Evolutionary conservation across 2,888 invertebrate species (phyloP).

Genomic region (Heterodera filipjevi): DNA sequence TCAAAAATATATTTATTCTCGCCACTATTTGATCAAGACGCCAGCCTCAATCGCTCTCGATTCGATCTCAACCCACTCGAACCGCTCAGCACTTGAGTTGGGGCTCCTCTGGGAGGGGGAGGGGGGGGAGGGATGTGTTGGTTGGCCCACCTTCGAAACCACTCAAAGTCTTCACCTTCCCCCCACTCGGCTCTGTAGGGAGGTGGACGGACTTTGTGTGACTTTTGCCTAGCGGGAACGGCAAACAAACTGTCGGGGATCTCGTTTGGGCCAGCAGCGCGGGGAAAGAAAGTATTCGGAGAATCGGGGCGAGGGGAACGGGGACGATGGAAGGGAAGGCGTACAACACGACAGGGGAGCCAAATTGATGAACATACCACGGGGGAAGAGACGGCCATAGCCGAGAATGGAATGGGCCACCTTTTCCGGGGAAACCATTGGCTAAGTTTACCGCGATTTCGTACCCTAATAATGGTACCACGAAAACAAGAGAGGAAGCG

Average conservation of each 20-base stretch:
- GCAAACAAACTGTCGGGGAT: slow-evolving; percentile 10
- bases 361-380: too few species aligned
- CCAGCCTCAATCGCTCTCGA: background rate
- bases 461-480: too few species aligned
- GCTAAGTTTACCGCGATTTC: too few species aligned
- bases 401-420: too few species aligned
- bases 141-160: slow-evolving; percentile 4
- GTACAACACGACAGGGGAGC: background rate
- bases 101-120: background rate
- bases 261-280: background rate
- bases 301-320: background rate
- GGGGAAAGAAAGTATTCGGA: background rate
- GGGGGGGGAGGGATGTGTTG: background rate
- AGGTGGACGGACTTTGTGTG: background rate
- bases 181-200: background rate
- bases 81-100: slow-evolving; percentile 12
- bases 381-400: too few species aligned
- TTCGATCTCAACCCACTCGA: slow-evolving; percentile 12
- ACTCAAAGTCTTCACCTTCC: slow-evolving; percentile 5
- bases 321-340: background rate
- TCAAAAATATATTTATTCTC: slow-evolving; percentile 9
- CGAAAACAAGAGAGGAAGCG: too few species aligned
- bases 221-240: slow-evolving; percentile 5
- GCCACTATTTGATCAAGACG: background rate
- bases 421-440: too few species aligned